Conservation (phyloP, 2,113 vertebrate genomes). For the Hymenochirus boettgeri region DNA sequence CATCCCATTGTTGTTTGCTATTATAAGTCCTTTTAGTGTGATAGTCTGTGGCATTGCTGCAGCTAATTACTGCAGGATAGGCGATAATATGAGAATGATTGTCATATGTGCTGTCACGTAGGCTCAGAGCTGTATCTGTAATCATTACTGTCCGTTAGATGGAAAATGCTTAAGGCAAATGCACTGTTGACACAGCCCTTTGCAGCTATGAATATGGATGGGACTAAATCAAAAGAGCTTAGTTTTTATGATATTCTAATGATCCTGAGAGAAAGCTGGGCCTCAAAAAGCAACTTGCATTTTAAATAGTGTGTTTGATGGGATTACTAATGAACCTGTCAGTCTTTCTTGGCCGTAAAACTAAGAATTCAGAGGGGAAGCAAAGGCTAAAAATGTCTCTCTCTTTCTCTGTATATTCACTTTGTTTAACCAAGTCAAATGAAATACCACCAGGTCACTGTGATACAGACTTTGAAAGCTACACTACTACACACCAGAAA, state of each 20-base stretch:
- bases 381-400: too few relatives aligned
- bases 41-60: background rate
- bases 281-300: slow-evolving; percentile 30
- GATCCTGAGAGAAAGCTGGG: slow-evolving; percentile 18
- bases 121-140: slow-evolving; percentile 5
- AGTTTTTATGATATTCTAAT: slow-evolving; percentile 39
- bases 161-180: slow-evolving; percentile 14
- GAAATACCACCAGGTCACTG: too few relatives aligned
- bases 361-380: background rate
- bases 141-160: slow-evolving; percentile 14
- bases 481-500: too few relatives aligned
- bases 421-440: too few relatives aligned
- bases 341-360: background rate
- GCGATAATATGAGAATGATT: slow-evolving; percentile 7
- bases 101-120: background rate
- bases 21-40: background rate
- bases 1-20: background rate
- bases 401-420: too few relatives aligned
- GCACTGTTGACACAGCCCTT: slow-evolving; percentile 36
- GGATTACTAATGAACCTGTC: slow-evolving; percentile 30
- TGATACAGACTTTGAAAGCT: too few relatives aligned
- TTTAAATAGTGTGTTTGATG: slow-evolving; percentile 34
- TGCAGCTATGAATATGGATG: slow-evolving; percentile 37
- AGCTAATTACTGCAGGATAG: slow-evolving; percentile 2
- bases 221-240: slow-evolving; percentile 36